These are phyloP conservation scores for Rhysida immarginata DNA, from an alignment of 1,140 invertebrate species.

Conservation along the genomic window DNA sequence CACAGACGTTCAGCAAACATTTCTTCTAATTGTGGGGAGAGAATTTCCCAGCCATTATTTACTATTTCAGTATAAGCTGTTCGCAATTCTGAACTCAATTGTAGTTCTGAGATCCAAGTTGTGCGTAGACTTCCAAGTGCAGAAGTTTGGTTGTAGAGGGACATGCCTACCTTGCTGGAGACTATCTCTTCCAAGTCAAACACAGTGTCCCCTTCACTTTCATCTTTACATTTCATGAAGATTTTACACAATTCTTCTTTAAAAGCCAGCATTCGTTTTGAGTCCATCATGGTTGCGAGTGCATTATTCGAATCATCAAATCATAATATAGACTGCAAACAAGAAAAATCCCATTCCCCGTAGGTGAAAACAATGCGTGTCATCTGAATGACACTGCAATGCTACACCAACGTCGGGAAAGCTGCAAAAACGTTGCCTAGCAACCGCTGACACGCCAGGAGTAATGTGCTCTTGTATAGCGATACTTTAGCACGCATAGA, in stretches of 20 bases:
- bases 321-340: no score
- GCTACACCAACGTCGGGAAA: no score
- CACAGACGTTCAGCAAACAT: neutral
- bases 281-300: slow-evolving; percentile 1
- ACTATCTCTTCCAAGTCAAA: slow-evolving; percentile 1
- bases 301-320: no score
- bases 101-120: neutral
- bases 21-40: neutral
- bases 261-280: neutral
- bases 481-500: no score
- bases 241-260: neutral
- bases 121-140: neutral
- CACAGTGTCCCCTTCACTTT: neutral
- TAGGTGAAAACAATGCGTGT: no score
- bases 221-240: neutral
- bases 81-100: neutral
- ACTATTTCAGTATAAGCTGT: neutral
- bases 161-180: neutral
- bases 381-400: no score
- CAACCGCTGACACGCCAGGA: no score
- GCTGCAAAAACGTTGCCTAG: no score
- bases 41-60: neutral
- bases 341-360: no score
- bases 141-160: neutral
- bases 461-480: no score